Evolutionary conservation across 2,797 vertebrate species (phyloP), one percentile per base, ranked within the genome.

Genomic region (Alfaro cultratus): DNA sequence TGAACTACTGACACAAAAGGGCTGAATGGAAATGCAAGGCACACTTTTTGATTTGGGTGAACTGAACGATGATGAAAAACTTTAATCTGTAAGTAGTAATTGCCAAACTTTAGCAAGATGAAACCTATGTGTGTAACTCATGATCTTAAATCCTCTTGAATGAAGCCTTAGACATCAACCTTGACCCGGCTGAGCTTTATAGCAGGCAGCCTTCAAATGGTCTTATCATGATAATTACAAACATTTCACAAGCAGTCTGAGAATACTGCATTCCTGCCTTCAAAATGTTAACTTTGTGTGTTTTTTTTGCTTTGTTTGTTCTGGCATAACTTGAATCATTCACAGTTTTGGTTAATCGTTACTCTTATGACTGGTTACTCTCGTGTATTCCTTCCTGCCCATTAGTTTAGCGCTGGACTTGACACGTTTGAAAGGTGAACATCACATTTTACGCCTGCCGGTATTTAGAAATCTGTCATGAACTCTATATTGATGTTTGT

Each of bases 101-200:
- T 10, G 21, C 10, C 21, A 26, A 68, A 9, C 41, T 41, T 68
- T 39, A 23, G 34, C 36, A 12, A 68, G 36, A 41, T 41, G 41
- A 12, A 7, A 43, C 34, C 2, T 10, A 21, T 7, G 5, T 55
- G 12, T 60, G 47, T 9, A 36, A 23, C 62, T 15, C 0, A 11
- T 71, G 13, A n/a, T 36, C 51, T 53, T 68, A 41, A 67, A 73
- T 51, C 39, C n/a, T 0, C 31, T 36, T 18, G 5, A 34, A n/a
- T 11, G n/a, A 64, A 60, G 10, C 3, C 9, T 18, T 23, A n/a
- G 16, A 41, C 21, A 5, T 73, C 16, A 72, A 39, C 53, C 72
- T 55, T 81, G 74, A 81, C 74, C 70, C 11, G 7, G 47, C 8
- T 23, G 0, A 45, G 47, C 73, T 89, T 85, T 82, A 78, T 18